Base-by-base conservation (phyloP, 2,797 vertebrate genomes). In the Catostomus latipinnis region DNA sequence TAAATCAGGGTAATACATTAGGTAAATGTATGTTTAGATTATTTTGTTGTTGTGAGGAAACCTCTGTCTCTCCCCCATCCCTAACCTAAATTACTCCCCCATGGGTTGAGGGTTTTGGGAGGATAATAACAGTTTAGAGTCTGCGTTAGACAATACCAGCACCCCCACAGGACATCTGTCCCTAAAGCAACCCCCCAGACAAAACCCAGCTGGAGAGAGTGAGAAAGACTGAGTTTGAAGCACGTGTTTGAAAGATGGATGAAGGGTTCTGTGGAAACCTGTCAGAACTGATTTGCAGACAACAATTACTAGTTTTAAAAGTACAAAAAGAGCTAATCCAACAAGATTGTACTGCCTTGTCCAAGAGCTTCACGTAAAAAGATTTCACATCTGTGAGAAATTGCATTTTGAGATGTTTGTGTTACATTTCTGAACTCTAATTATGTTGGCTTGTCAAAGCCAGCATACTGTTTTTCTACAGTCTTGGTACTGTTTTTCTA, bases 21-120 rank as follows among this genome's bases (percentile, higher is more conserved):
- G 22, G 22, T 54, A 60, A 43, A n/a, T 5, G 10, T 1, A 13
- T 70, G 22, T 62, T 62, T 71, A 1, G 22, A 45, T 71, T 5
- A 43, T 69, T 22, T 18, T 74, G 49, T 9, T 61, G n/a, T 78
- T 67, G 48, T 34, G 58, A 50, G 14, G 45, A 68, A 68, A 89
- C 90, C 90, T 88, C 84, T 70, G 58, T 87, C 83, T 87, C 83
- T 89, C 90, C 87, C 87, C 87, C 80, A 89, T 88, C 90, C 88
- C 88, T 92, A 92, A 94, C 93, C 92, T 91, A 93, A 93, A 93
- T 94, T 92, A 92, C 90, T 91, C 91, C 87, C 89, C 91, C 80
- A 79, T 60, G 52, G 58, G 72, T 49, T 60, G 45, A 72, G 12
- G 52, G 50, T 61, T 34, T 8, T 45, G 76, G 87, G 84, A 83